A percentile compares a stretch with the other conserved stretches of the same genome.
phyloP scores from a whole-genome alignment of 2,888 invertebrate genomes.

The Acanthopleura granulata region DNA sequence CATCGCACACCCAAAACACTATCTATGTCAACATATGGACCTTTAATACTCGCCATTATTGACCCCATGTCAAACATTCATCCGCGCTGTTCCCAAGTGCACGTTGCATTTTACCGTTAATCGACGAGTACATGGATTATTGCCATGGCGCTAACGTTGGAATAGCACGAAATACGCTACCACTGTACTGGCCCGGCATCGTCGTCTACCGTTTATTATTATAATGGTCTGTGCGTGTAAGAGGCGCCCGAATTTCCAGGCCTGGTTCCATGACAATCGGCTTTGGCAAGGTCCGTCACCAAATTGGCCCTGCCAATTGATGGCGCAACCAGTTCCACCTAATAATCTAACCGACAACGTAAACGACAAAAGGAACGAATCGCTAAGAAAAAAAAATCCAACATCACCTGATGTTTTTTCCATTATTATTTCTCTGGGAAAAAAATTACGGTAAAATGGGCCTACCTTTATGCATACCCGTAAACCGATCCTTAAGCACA shows the following conservation, averaged over 20 bases:
- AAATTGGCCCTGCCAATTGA: constrained; percentile 1
- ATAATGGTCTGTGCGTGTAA: too few relatives aligned
- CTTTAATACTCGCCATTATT: background rate
- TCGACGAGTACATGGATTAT: background rate
- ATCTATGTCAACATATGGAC: constrained; percentile 8
- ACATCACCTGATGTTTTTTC: constrained; percentile 3
- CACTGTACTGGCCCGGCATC: too few relatives aligned
- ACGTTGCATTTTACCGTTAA: background rate
- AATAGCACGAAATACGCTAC: too few relatives aligned
- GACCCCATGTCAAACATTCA: background rate
- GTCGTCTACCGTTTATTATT: too few relatives aligned
- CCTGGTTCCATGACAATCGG: background rate
- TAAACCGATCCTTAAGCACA: constrained; percentile 93
- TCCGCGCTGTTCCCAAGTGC: background rate
- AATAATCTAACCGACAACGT: background rate
- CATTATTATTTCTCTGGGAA: too few relatives aligned
- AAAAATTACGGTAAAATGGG: too few relatives aligned
- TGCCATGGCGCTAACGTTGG: too few relatives aligned
- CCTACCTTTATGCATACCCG: constrained; percentile 94
- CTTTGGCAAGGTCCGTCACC: background rate
- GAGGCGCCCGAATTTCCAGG: too few relatives aligned
- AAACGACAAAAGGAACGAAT: background rate
- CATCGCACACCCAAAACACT: background rate
- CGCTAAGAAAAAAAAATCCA: background rate
- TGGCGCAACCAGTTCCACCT: background rate